phyloP scores from a whole-genome alignment of 2,113 vertebrate species.

The Colinus virginianus region DNA sequence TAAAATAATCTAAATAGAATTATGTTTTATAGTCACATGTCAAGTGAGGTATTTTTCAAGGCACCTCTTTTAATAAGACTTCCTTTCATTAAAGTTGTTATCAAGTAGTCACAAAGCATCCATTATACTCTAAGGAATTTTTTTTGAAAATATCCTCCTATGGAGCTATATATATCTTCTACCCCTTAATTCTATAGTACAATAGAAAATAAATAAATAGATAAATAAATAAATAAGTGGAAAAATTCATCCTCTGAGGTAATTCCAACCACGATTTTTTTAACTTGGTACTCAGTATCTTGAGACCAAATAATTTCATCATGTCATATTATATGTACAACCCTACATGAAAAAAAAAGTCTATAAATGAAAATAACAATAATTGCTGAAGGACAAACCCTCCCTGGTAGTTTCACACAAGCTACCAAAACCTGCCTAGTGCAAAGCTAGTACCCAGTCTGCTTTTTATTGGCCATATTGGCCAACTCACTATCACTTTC shows the following conservation, averaged over 20 bases:
- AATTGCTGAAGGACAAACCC: not conserved
- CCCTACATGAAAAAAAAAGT: not conserved
- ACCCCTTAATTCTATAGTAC: not conserved
- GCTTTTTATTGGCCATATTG: not conserved
- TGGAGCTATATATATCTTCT: not conserved
- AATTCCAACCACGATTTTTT: not conserved
- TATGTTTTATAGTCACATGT: constrained; percentile 29
- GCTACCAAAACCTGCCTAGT: not conserved
- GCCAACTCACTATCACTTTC: not conserved
- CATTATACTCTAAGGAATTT: not conserved
- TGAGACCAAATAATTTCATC: not conserved
- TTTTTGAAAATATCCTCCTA: not conserved
- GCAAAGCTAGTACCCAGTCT: not conserved
- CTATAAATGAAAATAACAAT: not conserved
- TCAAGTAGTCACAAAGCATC: not conserved
- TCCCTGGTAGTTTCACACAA: not conserved
- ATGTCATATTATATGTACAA: not conserved
- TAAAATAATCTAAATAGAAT: constrained; percentile 42
- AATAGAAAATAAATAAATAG: not conserved
- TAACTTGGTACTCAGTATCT: not conserved
- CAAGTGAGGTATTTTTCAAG: not conserved
- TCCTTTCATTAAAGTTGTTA: constrained; percentile 4
- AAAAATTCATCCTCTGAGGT: not conserved
- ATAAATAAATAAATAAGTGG: not conserved
- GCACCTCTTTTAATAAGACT: constrained; percentile 6